Evolutionary conservation across 2,888 invertebrate species (phyloP), one percentile per base, ranked within the genome.

Genomic region (Sarcophaga variegata): DNA sequence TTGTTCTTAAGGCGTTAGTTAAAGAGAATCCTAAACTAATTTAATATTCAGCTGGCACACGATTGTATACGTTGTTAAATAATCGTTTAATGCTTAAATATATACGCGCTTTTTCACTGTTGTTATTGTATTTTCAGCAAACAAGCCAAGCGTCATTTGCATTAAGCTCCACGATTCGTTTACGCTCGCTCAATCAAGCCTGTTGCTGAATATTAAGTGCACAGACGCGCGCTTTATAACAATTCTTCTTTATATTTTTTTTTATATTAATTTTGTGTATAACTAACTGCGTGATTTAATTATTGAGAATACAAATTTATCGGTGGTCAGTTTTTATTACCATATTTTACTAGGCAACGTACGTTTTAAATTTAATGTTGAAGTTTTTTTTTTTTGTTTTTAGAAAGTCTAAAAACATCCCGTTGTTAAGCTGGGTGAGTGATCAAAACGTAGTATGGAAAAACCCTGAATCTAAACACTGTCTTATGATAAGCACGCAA

Each of bases 181-280:
- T 60, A 67, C 60, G 81, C 59, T 64, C 60, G 17, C 27, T 22
- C 17, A 54, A 37, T 8, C 3, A 69, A 27, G 17, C n/a, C 10
- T 80, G 71, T n/a, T 2, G 37, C 2, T 66, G 88, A 88, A 88
- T 88, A 78, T 64, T 75, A 87, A 88, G 22, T 72, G 75, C 64
- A 67, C 37, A 64, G 74, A 78, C 78, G 87, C 84, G 82, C 78
- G 80, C 71, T 66, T 60, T 69, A 62, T 69, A 37, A 6, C 0
- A 27, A 5, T 37, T 37, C 8, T 6, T 37, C 0, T 27, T 27
- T 27, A 75, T 66, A 1, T 60, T 45, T 75, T 62, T 47, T 62
- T 76, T 47, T 64, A 54, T 17, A 49, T 47, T 70, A 72, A n/a
- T 45, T 49, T 75, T 67, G 76, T 81, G 60, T 3, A 12, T 27